Conservation (phyloP, 1,140 invertebrate genomes). For the Chironomus tepperi region DNA sequence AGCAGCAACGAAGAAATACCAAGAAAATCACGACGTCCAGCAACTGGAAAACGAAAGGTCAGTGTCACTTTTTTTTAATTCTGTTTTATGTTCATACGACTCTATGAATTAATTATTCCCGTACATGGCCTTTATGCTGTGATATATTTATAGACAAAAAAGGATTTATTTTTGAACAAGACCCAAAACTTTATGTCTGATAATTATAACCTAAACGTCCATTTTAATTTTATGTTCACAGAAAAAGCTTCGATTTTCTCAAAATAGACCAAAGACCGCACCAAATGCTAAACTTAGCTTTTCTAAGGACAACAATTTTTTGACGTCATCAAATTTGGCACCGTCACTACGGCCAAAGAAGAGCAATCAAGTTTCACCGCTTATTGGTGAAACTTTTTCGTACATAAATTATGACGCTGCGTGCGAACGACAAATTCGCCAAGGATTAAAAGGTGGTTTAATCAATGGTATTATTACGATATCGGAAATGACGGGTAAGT, state of each 20-base stretch:
- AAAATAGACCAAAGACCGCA: constrained; percentile 16
- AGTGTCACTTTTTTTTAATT: not conserved
- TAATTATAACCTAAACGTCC: not conserved
- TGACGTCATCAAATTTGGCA: constrained; percentile 3
- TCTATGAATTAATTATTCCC: not conserved
- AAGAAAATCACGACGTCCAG: not conserved
- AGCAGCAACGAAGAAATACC: constrained; percentile 10
- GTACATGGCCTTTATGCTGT: too few relatives aligned
- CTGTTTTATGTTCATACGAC: not conserved
- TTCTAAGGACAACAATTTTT: constrained; percentile 17
- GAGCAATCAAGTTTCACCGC: constrained; percentile 13
- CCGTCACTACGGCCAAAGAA: not conserved
- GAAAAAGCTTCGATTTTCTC: constrained; percentile 9
- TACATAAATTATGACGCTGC: constrained; percentile 4
- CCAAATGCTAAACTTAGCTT: not conserved
- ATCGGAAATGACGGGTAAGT: constrained; percentile 21
- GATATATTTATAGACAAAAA: not conserved
- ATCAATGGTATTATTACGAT: constrained; percentile 10
- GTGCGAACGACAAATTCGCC: constrained; percentile 10
- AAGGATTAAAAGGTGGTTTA: not conserved
- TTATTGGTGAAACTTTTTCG: not conserved
- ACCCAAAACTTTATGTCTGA: not conserved
- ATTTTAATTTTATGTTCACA: not conserved
- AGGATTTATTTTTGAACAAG: not conserved
- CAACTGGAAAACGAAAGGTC: constrained; percentile 8